Percentiles rank a stretch among this genome's conserved stretches.
Evolutionary conservation across 2,113 vertebrate species (phyloP).

Genomic region (Lagopus muta): DNA sequence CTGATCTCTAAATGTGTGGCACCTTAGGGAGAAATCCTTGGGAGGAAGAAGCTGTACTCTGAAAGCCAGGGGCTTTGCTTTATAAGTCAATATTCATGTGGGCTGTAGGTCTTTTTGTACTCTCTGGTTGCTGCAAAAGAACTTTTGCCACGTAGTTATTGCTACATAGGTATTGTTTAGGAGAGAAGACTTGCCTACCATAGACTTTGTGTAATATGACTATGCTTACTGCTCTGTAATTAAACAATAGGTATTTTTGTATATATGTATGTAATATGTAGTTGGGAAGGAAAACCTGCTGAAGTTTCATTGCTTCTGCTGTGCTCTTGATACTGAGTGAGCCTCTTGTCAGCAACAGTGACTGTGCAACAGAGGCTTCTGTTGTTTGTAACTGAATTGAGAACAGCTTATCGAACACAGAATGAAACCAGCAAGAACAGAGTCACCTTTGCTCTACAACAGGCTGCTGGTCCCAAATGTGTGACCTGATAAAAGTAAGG

Average conservation of each 20-base stretch:
- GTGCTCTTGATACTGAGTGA: not conserved
- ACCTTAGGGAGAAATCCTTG: not conserved
- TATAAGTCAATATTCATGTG: not conserved
- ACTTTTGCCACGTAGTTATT: not conserved
- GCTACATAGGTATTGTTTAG: not conserved
- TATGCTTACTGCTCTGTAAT: not conserved
- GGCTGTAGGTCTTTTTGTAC: not conserved
- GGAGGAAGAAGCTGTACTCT: not conserved
- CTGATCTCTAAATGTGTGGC: not conserved
- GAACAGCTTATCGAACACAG: not conserved
- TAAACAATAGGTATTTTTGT: not conserved
- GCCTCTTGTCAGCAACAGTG: not conserved
- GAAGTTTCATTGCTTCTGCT: not conserved
- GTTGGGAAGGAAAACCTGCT: not conserved
- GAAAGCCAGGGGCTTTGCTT: not conserved
- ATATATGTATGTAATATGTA: not conserved
- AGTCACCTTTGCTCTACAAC: not conserved
- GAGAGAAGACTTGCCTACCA: not conserved
- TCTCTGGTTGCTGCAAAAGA: not conserved
- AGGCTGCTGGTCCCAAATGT: not conserved
- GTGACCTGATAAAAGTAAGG: not conserved
- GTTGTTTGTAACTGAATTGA: not conserved
- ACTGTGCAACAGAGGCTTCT: not conserved
- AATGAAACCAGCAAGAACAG: not conserved
- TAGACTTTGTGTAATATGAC: not conserved